These are phyloP conservation scores for Sebastes minor DNA, from an alignment of 2,797 vertebrate genomes.

Conservation along the genomic window DNA sequence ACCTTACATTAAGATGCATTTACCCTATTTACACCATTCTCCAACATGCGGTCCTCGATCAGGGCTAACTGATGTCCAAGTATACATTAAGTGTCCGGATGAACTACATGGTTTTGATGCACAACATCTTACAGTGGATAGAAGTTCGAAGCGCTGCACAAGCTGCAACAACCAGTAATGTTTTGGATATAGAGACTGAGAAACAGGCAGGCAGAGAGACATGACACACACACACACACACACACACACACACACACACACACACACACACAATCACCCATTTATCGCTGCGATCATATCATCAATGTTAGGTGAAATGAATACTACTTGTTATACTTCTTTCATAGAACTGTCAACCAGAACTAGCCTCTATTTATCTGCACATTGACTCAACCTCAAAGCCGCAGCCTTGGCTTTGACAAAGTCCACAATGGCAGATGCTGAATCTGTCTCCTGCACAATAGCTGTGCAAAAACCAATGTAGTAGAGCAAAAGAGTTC, in stretches of 20 bases:
- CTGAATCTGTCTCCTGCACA: slow-evolving; percentile 49
- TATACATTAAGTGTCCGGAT: not conserved
- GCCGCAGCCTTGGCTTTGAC: slow-evolving; percentile 41
- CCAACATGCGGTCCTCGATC: not conserved
- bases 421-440: slow-evolving; percentile 55
- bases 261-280: not conserved
- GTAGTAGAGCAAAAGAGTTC: slow-evolving; percentile 51
- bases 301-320: slow-evolving; percentile 37
- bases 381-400: slow-evolving; percentile 39
- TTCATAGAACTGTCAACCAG: slow-evolving; percentile 22
- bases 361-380: slow-evolving; percentile 45
- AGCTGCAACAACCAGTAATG: not conserved
- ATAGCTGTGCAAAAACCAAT: slow-evolving; percentile 48
- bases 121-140: not conserved
- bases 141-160: not conserved
- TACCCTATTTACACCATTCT: not conserved
- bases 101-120: not conserved
- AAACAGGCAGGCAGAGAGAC: not conserved
- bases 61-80: not conserved
- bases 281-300: slow-evolving; percentile 22
- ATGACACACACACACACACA: not conserved
- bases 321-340: slow-evolving; percentile 30
- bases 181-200: not conserved
- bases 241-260: not conserved
- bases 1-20: not conserved